These are phyloP conservation scores for Ichneumoninae sp. DNA, from an alignment of 2,888 invertebrate genomes.

Conservation along the genomic window DNA sequence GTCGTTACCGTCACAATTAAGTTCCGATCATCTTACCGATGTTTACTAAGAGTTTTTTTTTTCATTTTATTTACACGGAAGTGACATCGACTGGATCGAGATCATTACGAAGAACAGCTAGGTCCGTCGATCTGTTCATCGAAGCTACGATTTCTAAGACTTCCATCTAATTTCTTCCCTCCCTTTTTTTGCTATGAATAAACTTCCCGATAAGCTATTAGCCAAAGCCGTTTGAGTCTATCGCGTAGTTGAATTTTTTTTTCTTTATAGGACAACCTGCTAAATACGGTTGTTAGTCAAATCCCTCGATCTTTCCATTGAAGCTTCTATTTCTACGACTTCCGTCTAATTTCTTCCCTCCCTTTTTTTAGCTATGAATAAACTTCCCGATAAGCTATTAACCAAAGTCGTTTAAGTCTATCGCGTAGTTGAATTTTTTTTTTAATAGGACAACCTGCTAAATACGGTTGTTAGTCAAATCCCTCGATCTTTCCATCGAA, in stretches of 20 bases:
- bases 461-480: too few species aligned
- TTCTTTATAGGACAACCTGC: neutral
- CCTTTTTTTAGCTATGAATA: neutral
- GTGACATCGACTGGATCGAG: conserved; percentile 83
- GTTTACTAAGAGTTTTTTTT: too few species aligned
- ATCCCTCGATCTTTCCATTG: neutral
- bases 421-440: too few species aligned
- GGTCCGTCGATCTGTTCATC: neutral
- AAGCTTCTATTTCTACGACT: neutral
- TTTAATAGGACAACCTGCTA: neutral
- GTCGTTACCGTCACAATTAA: too few species aligned
- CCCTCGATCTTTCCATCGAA: neutral
- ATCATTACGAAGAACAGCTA: conserved; percentile 22
- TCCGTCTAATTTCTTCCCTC: neutral
- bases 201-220: neutral
- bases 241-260: too few species aligned
- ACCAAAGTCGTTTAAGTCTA: too few species aligned
- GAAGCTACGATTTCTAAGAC: neutral
- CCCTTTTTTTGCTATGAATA: neutral
- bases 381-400: neutral
- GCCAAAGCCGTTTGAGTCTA: neutral
- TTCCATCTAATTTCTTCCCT: neutral
- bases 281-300: too few species aligned
- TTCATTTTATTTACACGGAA: conserved; percentile 77
- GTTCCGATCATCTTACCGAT: too few species aligned